Conservation (phyloP, 2,113 vertebrate genomes). For the Calypte anna region DNA sequence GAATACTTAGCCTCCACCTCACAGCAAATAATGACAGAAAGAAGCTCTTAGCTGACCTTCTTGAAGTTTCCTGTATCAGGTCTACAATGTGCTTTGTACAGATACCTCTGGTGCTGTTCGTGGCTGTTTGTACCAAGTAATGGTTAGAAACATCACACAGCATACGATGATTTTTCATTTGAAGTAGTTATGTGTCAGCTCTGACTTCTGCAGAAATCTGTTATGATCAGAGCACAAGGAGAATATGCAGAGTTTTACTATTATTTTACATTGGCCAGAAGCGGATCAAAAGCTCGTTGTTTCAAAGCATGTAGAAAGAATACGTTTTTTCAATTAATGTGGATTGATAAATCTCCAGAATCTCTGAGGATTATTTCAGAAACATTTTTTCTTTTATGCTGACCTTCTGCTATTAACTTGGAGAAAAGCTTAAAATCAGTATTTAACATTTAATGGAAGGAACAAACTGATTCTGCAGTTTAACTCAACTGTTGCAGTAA, state of each 20-base stretch:
- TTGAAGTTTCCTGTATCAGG: not conserved
- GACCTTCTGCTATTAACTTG: slow-evolving; percentile 82
- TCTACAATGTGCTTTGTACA: not conserved
- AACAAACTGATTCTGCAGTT: slow-evolving; percentile 89
- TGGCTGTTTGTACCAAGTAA: not conserved
- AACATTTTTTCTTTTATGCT: slow-evolving; percentile 72
- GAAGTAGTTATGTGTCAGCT: not conserved
- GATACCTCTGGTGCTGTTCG: not conserved
- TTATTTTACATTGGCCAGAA: slow-evolving; percentile 32
- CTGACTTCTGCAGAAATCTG: not conserved
- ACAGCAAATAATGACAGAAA: not conserved
- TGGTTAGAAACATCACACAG: not conserved
- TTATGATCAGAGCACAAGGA: not conserved
- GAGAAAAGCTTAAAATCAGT: slow-evolving; percentile 83
- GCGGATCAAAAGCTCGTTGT: slow-evolving; percentile 43
- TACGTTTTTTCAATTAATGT: slow-evolving; percentile 60
- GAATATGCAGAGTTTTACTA: slow-evolving; percentile 14
- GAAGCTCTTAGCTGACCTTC: not conserved
- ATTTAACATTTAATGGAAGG: slow-evolving; percentile 89
- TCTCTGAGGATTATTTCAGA: slow-evolving; percentile 65
- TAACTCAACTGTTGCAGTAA: slow-evolving; percentile 89
- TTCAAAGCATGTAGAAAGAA: slow-evolving; percentile 30
- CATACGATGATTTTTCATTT: not conserved
- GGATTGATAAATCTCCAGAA: slow-evolving; percentile 40
- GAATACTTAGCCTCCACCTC: not conserved